phyloP scores from a whole-genome alignment of 2,113 vertebrate species.

The Phalacrocorax brasilianus region DNA sequence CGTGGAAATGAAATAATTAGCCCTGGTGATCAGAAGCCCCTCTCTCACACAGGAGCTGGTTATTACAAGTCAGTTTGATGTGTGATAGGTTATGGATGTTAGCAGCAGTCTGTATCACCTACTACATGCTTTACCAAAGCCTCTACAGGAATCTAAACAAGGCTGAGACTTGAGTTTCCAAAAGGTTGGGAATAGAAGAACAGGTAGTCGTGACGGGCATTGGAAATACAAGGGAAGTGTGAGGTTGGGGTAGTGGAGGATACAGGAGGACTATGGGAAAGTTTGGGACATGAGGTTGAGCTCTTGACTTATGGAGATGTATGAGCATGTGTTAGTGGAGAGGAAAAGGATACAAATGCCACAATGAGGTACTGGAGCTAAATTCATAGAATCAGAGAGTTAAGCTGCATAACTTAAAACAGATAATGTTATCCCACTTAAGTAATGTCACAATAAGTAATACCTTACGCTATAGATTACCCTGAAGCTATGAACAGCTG shows the following conservation, averaged over 20 bases:
- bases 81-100: not conserved
- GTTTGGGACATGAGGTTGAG: not conserved
- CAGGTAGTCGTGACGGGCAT: not conserved
- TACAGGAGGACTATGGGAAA: not conserved
- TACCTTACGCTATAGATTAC: not conserved
- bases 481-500: not conserved
- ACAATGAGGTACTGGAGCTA: not conserved
- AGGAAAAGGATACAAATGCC: not conserved
- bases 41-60: not conserved
- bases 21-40: not conserved
- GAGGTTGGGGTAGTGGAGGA: not conserved
- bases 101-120: not conserved
- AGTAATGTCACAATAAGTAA: not conserved
- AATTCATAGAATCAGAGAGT: not conserved
- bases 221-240: not conserved
- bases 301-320: not conserved
- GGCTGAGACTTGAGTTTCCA: not conserved
- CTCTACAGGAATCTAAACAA: not conserved
- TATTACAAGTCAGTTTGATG: not conserved
- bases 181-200: not conserved
- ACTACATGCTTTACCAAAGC: not conserved
- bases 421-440: not conserved
- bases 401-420: not conserved
- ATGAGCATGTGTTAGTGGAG: not conserved
- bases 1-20: not conserved